Conservation (phyloP, 2,113 vertebrate genomes). For the Lontra canadensis region DNA sequence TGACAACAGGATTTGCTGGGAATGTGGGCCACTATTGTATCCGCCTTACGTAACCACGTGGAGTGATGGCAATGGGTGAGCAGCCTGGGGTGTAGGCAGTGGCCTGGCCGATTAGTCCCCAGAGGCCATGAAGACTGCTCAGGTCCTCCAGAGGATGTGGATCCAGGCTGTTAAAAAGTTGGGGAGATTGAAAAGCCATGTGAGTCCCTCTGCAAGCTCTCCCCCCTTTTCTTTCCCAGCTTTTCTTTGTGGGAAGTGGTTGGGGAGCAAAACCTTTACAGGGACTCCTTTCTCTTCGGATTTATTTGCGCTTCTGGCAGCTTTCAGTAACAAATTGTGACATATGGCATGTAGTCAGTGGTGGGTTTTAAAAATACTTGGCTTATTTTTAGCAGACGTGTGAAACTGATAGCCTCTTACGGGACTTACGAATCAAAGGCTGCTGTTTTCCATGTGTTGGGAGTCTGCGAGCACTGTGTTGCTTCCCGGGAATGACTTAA, state of each 20-base stretch:
- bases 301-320: neutral
- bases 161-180: constrained; percentile 92
- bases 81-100: constrained; percentile 75
- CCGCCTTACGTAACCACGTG: constrained; percentile 92
- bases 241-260: constrained; percentile 4
- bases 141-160: constrained; percentile 92
- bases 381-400: neutral
- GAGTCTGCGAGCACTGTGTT: neutral
- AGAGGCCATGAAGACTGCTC: constrained; percentile 90
- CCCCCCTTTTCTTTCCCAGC: neutral
- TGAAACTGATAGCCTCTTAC: neutral
- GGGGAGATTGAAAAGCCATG: constrained; percentile 91
- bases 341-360: neutral
- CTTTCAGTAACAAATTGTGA: constrained; percentile 44
- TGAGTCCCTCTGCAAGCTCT: constrained; percentile 85
- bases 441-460: neutral
- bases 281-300: constrained; percentile 54
- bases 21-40: constrained; percentile 97
- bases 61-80: constrained; percentile 85
- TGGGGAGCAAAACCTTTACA: neutral
- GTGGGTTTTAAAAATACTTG: constrained; percentile 20
- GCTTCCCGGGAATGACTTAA: neutral
- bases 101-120: constrained; percentile 67
- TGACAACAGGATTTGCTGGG: constrained; percentile 90
- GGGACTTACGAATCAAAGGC: neutral